Evolutionary conservation across 2,888 invertebrate genomes (phyloP).

Genomic region (Cryptus viduatorius): DNA sequence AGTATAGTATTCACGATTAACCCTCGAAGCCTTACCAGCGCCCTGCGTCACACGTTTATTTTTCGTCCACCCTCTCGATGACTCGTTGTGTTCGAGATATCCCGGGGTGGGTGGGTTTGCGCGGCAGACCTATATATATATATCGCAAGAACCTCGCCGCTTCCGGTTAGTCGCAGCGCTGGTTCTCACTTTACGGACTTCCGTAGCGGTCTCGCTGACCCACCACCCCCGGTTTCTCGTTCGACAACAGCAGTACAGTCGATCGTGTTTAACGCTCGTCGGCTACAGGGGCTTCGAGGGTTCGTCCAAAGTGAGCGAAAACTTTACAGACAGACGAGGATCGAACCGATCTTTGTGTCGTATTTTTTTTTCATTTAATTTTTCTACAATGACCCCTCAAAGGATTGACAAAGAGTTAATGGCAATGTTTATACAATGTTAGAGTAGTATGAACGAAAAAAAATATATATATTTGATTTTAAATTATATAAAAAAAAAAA

Average conservation of each 20-base stretch:
- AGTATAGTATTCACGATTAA: slow-evolving; percentile 66
- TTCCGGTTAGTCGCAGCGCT: slow-evolving; percentile 57
- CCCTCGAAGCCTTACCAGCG: slow-evolving; percentile 68
- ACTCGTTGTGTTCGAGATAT: slow-evolving; percentile 45
- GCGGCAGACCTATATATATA: neutral
- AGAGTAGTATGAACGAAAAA: slow-evolving; percentile 37
- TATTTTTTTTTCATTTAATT: slow-evolving; percentile 10
- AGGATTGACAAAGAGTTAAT: slow-evolving; percentile 60
- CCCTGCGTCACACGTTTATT: slow-evolving; percentile 60
- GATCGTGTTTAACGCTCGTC: slow-evolving; percentile 35
- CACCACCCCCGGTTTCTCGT: slow-evolving; percentile 44
- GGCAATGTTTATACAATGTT: slow-evolving; percentile 67
- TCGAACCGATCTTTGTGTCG: slow-evolving; percentile 16
- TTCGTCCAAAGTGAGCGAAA: slow-evolving; percentile 23
- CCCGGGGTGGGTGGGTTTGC: neutral
- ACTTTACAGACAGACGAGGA: slow-evolving; percentile 21
- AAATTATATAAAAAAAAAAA: slow-evolving; percentile 2
- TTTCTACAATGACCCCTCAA: slow-evolving; percentile 32
- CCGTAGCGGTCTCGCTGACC: slow-evolving; percentile 56
- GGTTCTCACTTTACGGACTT: slow-evolving; percentile 72
- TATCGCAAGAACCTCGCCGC: slow-evolving; percentile 54
- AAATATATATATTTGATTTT: neutral
- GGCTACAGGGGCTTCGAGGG: slow-evolving; percentile 25
- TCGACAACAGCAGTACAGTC: slow-evolving; percentile 44
- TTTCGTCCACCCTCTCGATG: slow-evolving; percentile 67